Evolutionary conservation across 2,113 vertebrate species (phyloP).

Genomic region (Onychostoma macrolepis): DNA sequence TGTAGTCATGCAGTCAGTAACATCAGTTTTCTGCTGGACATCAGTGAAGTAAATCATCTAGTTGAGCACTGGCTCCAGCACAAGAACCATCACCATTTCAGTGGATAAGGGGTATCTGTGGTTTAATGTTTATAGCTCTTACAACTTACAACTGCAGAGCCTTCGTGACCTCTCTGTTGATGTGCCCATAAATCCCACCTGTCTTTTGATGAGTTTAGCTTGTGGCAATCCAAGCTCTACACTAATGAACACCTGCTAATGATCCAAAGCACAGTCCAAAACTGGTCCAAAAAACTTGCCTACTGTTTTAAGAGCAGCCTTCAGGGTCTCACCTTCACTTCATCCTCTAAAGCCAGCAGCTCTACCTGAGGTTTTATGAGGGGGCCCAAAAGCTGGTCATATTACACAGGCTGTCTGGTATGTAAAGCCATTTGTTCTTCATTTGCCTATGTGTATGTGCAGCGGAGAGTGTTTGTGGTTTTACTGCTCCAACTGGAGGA

Average conservation of each 20-base stretch:
- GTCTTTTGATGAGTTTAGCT: conserved; percentile 56
- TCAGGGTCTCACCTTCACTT: conserved; percentile 46
- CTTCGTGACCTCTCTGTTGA: conserved; percentile 46
- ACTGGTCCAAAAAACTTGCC: conserved; percentile 17
- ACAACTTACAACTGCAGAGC: conserved; percentile 1
- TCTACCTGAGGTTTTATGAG: conserved; percentile 58
- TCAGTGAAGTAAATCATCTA: background rate
- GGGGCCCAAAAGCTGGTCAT: conserved; percentile 48
- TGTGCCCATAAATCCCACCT: conserved; percentile 58
- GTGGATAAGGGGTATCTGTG: conserved; percentile 1
- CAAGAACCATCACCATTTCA: background rate
- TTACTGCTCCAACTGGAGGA: conserved; percentile 47
- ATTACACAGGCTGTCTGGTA: conserved; percentile 61
- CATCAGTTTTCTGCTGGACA: background rate
- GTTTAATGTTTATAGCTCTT: conserved; percentile 45
- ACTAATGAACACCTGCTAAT: conserved; percentile 56
- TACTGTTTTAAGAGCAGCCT: conserved; percentile 53
- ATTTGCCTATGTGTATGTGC: conserved; percentile 55
- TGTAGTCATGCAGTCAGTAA: background rate
- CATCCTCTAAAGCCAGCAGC: conserved; percentile 30
- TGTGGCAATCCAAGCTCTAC: conserved; percentile 28
- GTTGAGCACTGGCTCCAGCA: background rate
- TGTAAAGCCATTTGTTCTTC: conserved; percentile 55
- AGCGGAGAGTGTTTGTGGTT: conserved; percentile 42
- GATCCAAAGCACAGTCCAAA: conserved; percentile 51